Conservation (phyloP, 2,113 vertebrate genomes). For the Neoarius graeffei region DNA sequence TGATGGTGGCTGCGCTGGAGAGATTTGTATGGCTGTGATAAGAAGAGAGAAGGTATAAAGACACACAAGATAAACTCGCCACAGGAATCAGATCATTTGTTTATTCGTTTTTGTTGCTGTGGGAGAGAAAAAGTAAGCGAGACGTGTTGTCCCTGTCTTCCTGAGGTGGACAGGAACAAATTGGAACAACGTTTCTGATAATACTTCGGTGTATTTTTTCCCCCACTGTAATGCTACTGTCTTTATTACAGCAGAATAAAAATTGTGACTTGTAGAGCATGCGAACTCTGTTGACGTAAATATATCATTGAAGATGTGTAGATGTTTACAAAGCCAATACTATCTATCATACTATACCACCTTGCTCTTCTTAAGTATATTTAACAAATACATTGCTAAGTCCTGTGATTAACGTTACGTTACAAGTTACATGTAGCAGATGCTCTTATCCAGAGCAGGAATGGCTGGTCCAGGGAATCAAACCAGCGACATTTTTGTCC, state of each 20-base stretch:
- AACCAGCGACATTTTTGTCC: too few relatives aligned
- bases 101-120: constrained; percentile 24
- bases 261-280: not conserved
- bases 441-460: too few relatives aligned
- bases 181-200: not conserved
- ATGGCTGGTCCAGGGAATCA: too few relatives aligned
- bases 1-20: constrained; percentile 61
- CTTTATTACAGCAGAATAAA: not conserved
- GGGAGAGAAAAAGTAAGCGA: constrained; percentile 16
- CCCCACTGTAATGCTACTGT: not conserved
- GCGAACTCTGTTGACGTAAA: not conserved
- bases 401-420: not conserved
- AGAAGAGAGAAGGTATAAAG: constrained; percentile 62
- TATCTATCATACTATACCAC: too few relatives aligned
- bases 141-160: constrained; percentile 25
- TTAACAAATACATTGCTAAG: not conserved
- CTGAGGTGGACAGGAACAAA: constrained; percentile 10
- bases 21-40: constrained; percentile 71
- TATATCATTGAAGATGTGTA: not conserved
- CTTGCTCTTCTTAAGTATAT: not conserved
- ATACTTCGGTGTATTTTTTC: not conserved
- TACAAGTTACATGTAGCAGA: too few relatives aligned
- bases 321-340: not conserved
- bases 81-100: constrained; percentile 33
- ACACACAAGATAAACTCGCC: constrained; percentile 54